Base-by-base conservation (phyloP, 2,797 vertebrate genomes). In the Parauchenoglanis punctatus region DNA sequence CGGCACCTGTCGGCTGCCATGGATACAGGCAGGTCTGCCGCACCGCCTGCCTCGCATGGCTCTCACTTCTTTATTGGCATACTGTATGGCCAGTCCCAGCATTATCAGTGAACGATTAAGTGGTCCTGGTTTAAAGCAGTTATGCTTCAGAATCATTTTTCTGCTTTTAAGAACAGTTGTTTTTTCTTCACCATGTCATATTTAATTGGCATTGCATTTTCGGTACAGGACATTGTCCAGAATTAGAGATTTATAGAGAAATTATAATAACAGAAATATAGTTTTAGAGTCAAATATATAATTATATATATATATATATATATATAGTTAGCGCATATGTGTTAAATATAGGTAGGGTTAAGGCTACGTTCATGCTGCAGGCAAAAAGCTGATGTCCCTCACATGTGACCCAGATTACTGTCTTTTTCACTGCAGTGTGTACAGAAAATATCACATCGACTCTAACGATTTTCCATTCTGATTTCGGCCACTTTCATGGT, bases 1-100 rank as follows among this genome's bases (percentile, higher is more conserved):
- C 96, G 94, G 93, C 95, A 96, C 95, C 95, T 96, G 95, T 96
- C 96, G 96, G 94, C 93, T 95, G 93, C 95, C 94, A 96, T 95
- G 95, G 95, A 95, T 95, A 96, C 95, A 72, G 93, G 88, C 90
- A 90, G 87, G 25, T 92, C 93, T 91, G 93, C 93, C 93, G 91
- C 93, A 92, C 92, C 61, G 93, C 93, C 91, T 91, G 91, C 87
- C 89, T 90, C 92, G 80, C 87, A 83, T 88, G 61, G 2, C 59
- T 78, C 49, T 88, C 13, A 40, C 59, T 87, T 68, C 59, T 83
- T 89, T 61, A 87, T 65, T 88, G 87, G 59, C 85, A 83, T 72
- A 65, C 63, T 73, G 81, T 70, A 28, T 31, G 15, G 75, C 75
- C 25, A 25, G 61, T 83, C 70, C 70, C 68, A 82, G 81, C 67